Conservation (phyloP, 2,888 invertebrate species). For the Spicauda simplicius region DNA sequence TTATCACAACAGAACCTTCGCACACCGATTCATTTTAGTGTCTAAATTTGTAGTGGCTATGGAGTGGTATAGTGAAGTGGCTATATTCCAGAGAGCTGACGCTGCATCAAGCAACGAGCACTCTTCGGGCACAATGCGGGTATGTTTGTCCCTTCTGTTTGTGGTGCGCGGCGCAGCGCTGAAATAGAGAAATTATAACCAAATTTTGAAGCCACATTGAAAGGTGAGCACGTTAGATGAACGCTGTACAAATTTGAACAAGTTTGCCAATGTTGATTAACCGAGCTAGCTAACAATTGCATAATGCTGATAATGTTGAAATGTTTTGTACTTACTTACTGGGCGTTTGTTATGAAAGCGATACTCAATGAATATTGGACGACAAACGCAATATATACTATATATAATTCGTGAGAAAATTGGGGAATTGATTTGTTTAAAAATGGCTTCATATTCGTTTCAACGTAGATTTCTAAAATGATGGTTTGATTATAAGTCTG, state of each 20-base stretch:
- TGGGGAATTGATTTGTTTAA: too few relatives aligned
- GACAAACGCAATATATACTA: too few relatives aligned
- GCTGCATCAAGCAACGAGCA: constrained; percentile 47
- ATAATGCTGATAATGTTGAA: constrained; percentile 9
- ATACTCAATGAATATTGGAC: background rate
- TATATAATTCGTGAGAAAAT: too few relatives aligned
- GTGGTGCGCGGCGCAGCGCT: constrained; percentile 54
- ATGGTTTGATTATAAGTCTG: too few relatives aligned
- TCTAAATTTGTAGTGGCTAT: constrained; percentile 27
- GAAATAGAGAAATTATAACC: constrained; percentile 68
- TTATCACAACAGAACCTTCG: background rate
- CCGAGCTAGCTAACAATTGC: constrained; percentile 30
- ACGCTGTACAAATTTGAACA: constrained; percentile 42
- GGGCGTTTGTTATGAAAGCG: background rate
- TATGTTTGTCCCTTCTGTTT: constrained; percentile 71
- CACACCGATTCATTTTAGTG: constrained; percentile 5
- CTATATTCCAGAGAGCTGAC: constrained; percentile 23
- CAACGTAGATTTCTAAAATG: too few relatives aligned
- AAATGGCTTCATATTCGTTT: too few relatives aligned
- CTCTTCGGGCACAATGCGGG: constrained; percentile 62
- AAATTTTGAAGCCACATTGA: constrained; percentile 61
- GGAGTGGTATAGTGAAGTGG: constrained; percentile 18
- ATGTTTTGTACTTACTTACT: constrained; percentile 5
- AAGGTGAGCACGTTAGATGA: constrained; percentile 48
- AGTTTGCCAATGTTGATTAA: constrained; percentile 34